phyloP scores from a whole-genome alignment of 2,113 vertebrate genomes.

The Chinchilla lanigera region DNA sequence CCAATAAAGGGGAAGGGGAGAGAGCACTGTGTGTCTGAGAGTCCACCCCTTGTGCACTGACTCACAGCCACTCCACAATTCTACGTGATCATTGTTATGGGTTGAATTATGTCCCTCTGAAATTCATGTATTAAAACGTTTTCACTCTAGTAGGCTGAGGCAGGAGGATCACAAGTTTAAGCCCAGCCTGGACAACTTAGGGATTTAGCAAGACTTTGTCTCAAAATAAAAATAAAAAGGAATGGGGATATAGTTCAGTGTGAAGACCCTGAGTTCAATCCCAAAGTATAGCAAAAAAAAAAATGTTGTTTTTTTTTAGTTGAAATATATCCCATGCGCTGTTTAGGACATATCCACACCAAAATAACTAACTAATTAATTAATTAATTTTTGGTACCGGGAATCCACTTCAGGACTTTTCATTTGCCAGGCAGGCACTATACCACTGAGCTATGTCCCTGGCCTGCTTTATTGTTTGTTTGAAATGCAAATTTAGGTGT shows the following conservation, averaged over 20 bases:
- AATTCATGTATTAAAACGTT: background rate
- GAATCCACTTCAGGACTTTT: too few relatives aligned
- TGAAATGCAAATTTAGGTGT: background rate
- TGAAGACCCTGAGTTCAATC: background rate
- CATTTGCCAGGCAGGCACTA: too few relatives aligned
- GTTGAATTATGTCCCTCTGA: background rate
- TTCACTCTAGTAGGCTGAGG: background rate
- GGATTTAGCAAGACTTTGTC: background rate
- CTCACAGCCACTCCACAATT: background rate
- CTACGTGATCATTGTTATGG: background rate
- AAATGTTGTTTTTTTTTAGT: background rate
- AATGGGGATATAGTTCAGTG: background rate
- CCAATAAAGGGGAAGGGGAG: background rate
- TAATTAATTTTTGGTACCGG: too few relatives aligned
- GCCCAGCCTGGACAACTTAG: background rate
- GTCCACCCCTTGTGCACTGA: background rate
- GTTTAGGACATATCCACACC: background rate
- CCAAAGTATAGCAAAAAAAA: background rate
- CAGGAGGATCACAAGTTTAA: background rate
- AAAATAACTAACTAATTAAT: background rate
- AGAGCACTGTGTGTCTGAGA: background rate
- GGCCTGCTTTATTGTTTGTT: background rate
- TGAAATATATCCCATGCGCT: background rate
- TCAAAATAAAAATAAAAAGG: background rate
- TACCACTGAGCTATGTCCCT: too few relatives aligned